Evolutionary conservation across 2,888 invertebrate genomes (phyloP).

Genomic region (Plutella xylostella): DNA sequence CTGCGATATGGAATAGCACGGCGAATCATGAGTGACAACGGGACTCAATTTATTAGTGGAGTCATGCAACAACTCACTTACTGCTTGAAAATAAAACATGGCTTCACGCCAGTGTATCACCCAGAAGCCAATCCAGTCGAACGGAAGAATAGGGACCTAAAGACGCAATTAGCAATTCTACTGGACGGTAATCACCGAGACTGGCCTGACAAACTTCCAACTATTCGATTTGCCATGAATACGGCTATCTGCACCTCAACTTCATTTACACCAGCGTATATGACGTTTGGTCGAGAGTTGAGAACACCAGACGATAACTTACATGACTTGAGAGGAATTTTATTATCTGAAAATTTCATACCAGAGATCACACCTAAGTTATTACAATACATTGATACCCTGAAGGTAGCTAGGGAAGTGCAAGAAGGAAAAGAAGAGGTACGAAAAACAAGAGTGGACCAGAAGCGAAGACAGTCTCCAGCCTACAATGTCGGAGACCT

Average conservation of each 20-base stretch:
- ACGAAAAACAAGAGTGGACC: no score
- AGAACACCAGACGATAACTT: conserved; percentile 16
- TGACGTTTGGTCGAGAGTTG: conserved; percentile 22
- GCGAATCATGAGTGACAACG: conserved; percentile 29
- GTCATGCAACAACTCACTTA: conserved; percentile 28
- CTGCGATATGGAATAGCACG: conserved; percentile 26
- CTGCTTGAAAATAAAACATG: conserved; percentile 24
- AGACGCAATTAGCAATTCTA: conserved; percentile 18
- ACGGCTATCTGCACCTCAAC: conserved; percentile 7
- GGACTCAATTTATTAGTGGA: conserved; percentile 26
- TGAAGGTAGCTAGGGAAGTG: conserved; percentile 2
- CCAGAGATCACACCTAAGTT: conserved; percentile 15
- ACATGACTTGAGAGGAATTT: conserved; percentile 2
- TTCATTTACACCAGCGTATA: conserved; percentile 18
- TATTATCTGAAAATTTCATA: conserved; percentile 3
- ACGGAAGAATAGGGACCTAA: conserved; percentile 22
- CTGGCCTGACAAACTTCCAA: background rate
- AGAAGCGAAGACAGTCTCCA: no score
- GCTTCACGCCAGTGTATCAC: conserved; percentile 13
- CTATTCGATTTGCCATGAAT: background rate
- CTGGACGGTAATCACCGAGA: conserved; percentile 12
- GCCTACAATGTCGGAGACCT: no score
- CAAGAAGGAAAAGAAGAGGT: conserved; percentile 1
- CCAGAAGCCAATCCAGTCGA: conserved; percentile 23
- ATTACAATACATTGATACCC: conserved; percentile 3